These are phyloP conservation scores for Indicator indicator DNA, from an alignment of 2,113 vertebrate species.

Conservation along the genomic window DNA sequence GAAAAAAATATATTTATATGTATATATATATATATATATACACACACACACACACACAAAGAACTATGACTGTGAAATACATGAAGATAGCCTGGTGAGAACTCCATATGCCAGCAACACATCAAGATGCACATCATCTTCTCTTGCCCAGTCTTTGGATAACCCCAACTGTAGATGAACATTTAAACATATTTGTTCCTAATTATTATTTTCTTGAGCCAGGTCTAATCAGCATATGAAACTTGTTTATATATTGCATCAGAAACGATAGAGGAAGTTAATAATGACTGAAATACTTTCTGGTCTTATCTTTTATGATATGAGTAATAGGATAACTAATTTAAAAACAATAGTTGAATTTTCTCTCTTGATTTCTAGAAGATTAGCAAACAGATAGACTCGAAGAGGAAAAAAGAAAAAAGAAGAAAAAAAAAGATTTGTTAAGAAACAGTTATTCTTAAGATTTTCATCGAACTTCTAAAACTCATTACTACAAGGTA, in stretches of 20 bases:
- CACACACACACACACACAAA: too few relatives aligned
- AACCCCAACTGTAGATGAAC: not conserved
- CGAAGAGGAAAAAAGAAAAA: too few relatives aligned
- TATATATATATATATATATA: not conserved
- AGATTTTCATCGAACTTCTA: not conserved
- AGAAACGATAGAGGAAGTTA: constrained; percentile 27
- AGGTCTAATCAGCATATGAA: not conserved
- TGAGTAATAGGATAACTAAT: not conserved
- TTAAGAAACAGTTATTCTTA: not conserved
- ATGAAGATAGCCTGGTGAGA: not conserved
- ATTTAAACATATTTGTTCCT: not conserved
- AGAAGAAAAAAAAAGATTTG: accelerated
- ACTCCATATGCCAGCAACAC: not conserved
- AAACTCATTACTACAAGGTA: not conserved
- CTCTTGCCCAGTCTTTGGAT: not conserved
- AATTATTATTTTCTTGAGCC: not conserved
- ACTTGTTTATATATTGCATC: not conserved
- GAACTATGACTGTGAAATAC: not conserved
- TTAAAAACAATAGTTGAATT: not conserved
- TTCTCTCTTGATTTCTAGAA: not conserved
- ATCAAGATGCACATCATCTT: not conserved
- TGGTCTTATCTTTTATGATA: not conserved
- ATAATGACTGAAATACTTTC: not conserved
- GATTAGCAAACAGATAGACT: not conserved
- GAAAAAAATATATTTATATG: not conserved